Base-by-base conservation (phyloP, 1,140 invertebrate genomes). In the Cherax destructor region DNA sequence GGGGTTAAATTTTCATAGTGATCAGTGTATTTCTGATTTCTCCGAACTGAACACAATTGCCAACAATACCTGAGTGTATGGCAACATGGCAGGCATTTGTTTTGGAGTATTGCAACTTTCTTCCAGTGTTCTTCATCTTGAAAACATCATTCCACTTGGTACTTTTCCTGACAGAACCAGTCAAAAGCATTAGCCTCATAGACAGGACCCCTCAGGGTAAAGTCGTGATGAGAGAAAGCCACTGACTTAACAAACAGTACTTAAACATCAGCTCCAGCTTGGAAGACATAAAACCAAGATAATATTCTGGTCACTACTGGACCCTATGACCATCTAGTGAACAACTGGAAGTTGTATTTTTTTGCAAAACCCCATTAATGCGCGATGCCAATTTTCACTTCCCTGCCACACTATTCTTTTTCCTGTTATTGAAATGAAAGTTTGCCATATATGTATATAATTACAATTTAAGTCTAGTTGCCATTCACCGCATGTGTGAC, bases 401-500 rank as follows among this genome's bases (percentile, higher is more conserved):
- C 56, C 85, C 85, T 79, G 85, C 77, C 85, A 87, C 74, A 56
- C 79, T 79, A 78, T 52, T 78, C 21, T 61, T 78, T 10, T 76
- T n/a, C 69, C 47, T 65, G 41, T 41, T 74, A 50, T 47, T 74
- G 41, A 79, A 59, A 41, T 86, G 52, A 56, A 76, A 79, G 52
- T 77, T 77, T 59, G 56, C 72, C 72, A 52, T 81, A 81, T 24
- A 79, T 59, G 13, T 47, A 30, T 69, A 52, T 50, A 49, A 41
- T 83, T 72, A 49, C 21, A 41, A 49, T 47, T 74, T 72, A 85
- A 74, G 50, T 47, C n/a, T 49, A 65, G 76, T 85, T 91, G 41
- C 77, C 77, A 88, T 88, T 92, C 92, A 92, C 92, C 91, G 90
- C 93, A 91, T 89, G 81, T 92, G 92, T 72, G 93, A 89, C 86